phyloP scores from a whole-genome alignment of 2,888 invertebrate genomes.

The Amphipoea oculea region DNA sequence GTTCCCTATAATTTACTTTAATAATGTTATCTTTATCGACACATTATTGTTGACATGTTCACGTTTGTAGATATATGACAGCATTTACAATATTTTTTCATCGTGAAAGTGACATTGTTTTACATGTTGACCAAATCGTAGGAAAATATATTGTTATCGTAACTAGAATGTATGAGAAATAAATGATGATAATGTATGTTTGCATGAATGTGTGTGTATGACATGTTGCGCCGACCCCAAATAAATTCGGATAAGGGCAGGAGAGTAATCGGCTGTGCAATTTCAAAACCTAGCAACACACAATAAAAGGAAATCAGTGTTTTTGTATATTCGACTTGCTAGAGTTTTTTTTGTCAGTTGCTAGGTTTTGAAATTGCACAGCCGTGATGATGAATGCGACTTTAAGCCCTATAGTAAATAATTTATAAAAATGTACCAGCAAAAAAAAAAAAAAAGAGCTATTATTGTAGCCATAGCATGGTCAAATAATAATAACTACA shows the following conservation, averaged over 20 bases:
- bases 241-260: neutral
- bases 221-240: neutral
- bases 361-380: too few relatives aligned
- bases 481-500: neutral
- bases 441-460: neutral
- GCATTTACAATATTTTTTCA: neutral
- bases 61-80: neutral
- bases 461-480: neutral
- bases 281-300: too few relatives aligned
- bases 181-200: neutral
- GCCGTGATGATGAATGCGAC: neutral
- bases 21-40: slow-evolving; percentile 15
- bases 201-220: neutral
- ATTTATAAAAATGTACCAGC: neutral
- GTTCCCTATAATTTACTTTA: slow-evolving; percentile 18
- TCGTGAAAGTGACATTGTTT: slow-evolving; percentile 6
- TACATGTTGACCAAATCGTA: neutral
- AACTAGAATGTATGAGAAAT: neutral
- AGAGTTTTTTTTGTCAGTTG: too few relatives aligned
- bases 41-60: slow-evolving; percentile 10
- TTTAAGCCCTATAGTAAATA: neutral
- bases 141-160: neutral
- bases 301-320: too few relatives aligned
- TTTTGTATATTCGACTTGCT: too few relatives aligned
- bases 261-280: too few relatives aligned